Base-by-base conservation (phyloP, 2,113 vertebrate genomes). In the Crotalus helleri region DNA sequence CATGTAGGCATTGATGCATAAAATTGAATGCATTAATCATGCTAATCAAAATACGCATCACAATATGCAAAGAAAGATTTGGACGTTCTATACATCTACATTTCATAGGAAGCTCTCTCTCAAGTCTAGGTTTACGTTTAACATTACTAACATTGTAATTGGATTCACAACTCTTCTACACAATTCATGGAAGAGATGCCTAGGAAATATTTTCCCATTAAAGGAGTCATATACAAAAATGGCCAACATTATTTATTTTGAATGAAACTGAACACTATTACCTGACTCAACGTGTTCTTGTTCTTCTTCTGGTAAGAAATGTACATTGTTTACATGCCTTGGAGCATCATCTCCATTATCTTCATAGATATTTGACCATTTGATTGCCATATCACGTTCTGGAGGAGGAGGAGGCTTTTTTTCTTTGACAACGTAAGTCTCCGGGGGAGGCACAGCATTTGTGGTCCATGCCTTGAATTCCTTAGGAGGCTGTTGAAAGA, bases 291-390 rank as follows among this genome's bases (percentile, higher is more conserved):
- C 53, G 0, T 55, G 92, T 29, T 98, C 98, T 93, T 97, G 98
- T 94, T 98, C 98, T 95, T 98, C 98, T 11, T 98, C 95, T 0
- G 98, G 98, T 3, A 99, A 95, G 92, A 98, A 98, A 23, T 24
- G 96, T 29, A 98, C 98, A 51, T 96, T 98, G 5, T 96, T 91
- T 44, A 95, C 96, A 19, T 96, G 95, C 55, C 98, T 97, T 0
- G 99, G 99, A 55, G 99, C 99, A 21, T 99, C 99, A 0, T 98
- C 98, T 1, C 99, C 99, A 13, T 99, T 99, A 97, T 99, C 99
- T 94, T 99, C 98, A 21, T 99, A 99, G 58, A 99, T 98, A 92
- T 98, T 99, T 93, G 99, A 99, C 99, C 99, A 99, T 93, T 99
- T 99, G 59, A 99, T 99, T 33, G 99, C 99, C 99, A 99, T 99